Percentiles rank a stretch among this genome's conserved stretches.
These are phyloP conservation scores for Eupeodes latifasciatus DNA, from an alignment of 2,888 invertebrate species.

Conservation along the genomic window DNA sequence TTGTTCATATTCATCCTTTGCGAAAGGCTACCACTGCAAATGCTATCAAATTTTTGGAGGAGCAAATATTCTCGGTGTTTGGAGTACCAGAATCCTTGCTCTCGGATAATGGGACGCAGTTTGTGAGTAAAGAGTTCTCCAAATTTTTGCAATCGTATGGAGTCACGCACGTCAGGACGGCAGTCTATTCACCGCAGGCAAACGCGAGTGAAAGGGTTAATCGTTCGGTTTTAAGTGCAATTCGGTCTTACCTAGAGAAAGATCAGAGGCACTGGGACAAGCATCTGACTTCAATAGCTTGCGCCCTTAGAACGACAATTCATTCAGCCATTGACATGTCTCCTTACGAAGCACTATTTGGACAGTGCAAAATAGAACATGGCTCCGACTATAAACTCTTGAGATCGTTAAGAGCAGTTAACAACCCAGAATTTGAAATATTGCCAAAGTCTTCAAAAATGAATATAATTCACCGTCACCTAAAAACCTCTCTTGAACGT, in stretches of 20 bases:
- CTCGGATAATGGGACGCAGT: not conserved
- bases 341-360: no score
- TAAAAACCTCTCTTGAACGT: not conserved
- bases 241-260: not conserved
- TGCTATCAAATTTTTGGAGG: slow-evolving; percentile 4
- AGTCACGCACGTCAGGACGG: not conserved
- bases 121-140: not conserved
- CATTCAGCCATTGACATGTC: no score
- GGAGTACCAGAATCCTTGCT: not conserved
- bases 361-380: no score
- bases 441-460: no score
- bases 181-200: not conserved
- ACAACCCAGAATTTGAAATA: no score
- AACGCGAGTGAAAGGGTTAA: no score
- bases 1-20: not conserved
- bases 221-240: not conserved
- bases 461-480: not conserved
- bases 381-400: no score
- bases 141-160: not conserved
- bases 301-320: no score
- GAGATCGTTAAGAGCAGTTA: not conserved
- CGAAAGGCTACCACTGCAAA: not conserved
- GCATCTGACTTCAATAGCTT: no score
- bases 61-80: not conserved
- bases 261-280: not conserved